These are phyloP conservation scores for Crypturellus tataupa DNA, from an alignment of 2,797 vertebrate species.

Conservation along the genomic window DNA sequence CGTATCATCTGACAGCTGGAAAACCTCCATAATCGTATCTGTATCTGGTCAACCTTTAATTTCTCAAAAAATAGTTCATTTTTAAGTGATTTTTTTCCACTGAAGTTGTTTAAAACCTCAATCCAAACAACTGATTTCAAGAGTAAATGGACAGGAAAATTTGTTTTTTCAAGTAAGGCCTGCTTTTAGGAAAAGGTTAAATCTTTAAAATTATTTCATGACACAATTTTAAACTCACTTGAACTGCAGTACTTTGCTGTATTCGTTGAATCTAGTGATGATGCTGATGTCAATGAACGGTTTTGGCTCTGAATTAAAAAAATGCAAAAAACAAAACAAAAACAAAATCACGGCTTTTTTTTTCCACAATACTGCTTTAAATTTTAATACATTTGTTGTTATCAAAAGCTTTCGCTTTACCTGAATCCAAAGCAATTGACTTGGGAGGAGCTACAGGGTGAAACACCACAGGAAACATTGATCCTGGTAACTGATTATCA, in stretches of 20 bases:
- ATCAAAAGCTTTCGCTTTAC: conserved; percentile 78
- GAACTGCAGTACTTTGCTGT: conserved; percentile 95
- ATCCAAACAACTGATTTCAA: not conserved
- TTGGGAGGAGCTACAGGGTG: conserved; percentile 96
- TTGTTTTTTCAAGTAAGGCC: not conserved
- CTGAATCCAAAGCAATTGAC: conserved; percentile 94
- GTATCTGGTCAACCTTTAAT: rapidly evolving
- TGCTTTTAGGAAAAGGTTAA: not conserved
- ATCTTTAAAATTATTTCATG: not conserved
- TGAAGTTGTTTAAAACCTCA: not conserved
- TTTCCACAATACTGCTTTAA: not conserved
- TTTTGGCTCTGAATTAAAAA: conserved; percentile 88
- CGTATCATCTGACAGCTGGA: not conserved
- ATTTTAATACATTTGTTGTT: not conserved
- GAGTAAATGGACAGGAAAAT: not conserved
- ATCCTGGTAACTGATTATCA: conserved; percentile 94
- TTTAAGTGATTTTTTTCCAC: rapidly evolving
- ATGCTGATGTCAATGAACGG: conserved; percentile 95
- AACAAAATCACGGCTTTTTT: too few relatives aligned
- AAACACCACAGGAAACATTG: conserved; percentile 95
- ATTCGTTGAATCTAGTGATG: conserved; percentile 95
- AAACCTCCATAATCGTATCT: not conserved
- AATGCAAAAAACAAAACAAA: not conserved
- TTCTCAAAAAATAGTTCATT: not conserved
- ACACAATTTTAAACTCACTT: conserved; percentile 87